Percentiles rank a stretch among this genome's conserved stretches.
Conservation (phyloP, 2,113 vertebrate genomes). For the Scomber scombrus region DNA sequence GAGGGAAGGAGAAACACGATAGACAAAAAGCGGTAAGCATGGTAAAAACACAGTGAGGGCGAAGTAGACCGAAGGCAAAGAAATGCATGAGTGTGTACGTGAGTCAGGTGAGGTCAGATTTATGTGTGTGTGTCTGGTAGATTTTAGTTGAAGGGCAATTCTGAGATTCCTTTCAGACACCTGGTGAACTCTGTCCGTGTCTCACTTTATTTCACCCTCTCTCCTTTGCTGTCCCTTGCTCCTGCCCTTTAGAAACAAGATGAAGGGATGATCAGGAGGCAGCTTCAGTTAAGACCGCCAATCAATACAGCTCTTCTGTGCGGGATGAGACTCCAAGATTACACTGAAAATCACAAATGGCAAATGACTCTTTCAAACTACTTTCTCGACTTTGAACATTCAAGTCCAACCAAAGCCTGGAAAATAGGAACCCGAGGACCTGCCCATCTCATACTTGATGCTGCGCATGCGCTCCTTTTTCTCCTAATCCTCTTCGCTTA, state of each 20-base stretch:
- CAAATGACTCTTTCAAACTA: constrained; percentile 76
- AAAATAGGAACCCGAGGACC: constrained; percentile 54
- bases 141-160: constrained; percentile 75
- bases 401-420: constrained; percentile 56
- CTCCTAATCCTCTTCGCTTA: constrained; percentile 45
- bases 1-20: background rate
- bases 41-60: constrained; percentile 11
- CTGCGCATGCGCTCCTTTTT: constrained; percentile 33
- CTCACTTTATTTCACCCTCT: constrained; percentile 68
- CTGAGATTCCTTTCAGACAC: constrained; percentile 68
- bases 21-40: constrained; percentile 12
- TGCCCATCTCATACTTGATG: constrained; percentile 19
- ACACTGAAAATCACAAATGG: constrained; percentile 77
- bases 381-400: constrained; percentile 73
- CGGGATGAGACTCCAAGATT: constrained; percentile 76
- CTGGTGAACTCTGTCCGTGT: constrained; percentile 70
- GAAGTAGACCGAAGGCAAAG: background rate
- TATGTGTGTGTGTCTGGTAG: constrained; percentile 15
- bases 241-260: constrained; percentile 81
- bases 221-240: constrained; percentile 68
- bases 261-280: constrained; percentile 80
- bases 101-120: constrained; percentile 44
- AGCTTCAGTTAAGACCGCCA: constrained; percentile 76
- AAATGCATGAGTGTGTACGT: background rate
- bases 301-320: constrained; percentile 75